Base-by-base conservation (phyloP, 2,888 invertebrate species). In the Bedellia somnulentella region DNA sequence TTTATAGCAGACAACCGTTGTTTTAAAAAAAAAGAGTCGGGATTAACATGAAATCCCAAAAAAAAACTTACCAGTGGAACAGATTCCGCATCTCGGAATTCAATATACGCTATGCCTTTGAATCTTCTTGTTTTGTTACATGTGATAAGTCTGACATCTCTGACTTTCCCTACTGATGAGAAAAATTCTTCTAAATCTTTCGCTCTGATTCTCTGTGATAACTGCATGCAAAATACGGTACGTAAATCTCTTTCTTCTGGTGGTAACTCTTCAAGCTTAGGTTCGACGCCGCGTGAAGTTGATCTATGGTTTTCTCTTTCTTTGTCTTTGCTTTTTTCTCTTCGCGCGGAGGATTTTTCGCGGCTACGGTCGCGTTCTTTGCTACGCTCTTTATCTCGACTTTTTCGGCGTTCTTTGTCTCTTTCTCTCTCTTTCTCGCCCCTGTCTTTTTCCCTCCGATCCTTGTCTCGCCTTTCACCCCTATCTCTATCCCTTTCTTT, bases 41-140 rank as follows among this genome's bases (percentile, higher is more conserved):
- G n/a, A n/a, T n/a, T n/a, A n/a, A n/a, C n/a, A 15, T 31, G 15
- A 21, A 28, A 11, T 22, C 25, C 5, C 26, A 15, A 29, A 28
- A 27, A 15, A 15, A 23, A 12, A 70, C 83, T 81, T 66, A 91
- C 91, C 77, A 97, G 75, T 35, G 96, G 89, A 5, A 99, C 98
- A 38, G 96, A 94, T 71, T 97, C 97, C 1, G 95, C 91, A 75
- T 98, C 97, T 63, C 90, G 89, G 58, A 99, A 99, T 71, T 99
- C 99, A 35, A 99, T 94, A 56, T 99, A 99, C n/a, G 98, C 93
- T 47, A 99, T 98, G 26, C 99, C 99, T 71, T 99, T 99, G 52
- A 98, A 98, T 42, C 98, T 79, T 52, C 98, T 85, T 1, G 99
- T 99, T 68, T 98, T 97, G 67, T 97, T 98, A 68, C 99, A 99